Evolutionary conservation across 1,140 invertebrate genomes (phyloP), one percentile per base, ranked within the genome.

Genomic region (Saccostrea glomerata): DNA sequence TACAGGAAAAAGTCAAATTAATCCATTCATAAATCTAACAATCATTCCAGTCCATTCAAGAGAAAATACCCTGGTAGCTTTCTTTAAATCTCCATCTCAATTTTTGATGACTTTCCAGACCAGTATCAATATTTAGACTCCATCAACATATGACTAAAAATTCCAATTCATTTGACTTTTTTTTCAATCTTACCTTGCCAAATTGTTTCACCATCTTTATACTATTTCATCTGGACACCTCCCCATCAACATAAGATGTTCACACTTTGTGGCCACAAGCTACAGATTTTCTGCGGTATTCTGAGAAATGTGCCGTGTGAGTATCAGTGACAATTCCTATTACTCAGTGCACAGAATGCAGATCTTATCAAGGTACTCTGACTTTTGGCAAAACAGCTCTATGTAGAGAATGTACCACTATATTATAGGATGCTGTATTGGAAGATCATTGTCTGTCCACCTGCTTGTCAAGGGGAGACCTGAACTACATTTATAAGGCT

Each of bases 241-340:
- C 70, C 36, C 70, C 70, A 77, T 77, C 70, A 77, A 25, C 23
- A 36, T 25, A 30, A 77, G 70, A 36, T 17, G 23, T 77, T 25
- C 70, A 77, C 70, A 77, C 70, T 77, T 15, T 23, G 25, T 25
- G 70, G 13, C 11, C 70, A 77, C 70, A 36, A 77, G 23, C 70
- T 36, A 36, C 25, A 77, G 70, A 77, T 40, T 30, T 66, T 30
- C 23, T 30, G 25, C 70, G 11, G 70, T 12, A 77, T 15, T 77
- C 70, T 30, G 70, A 77, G 70, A 77, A 15, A 77, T 77, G 70
- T 17, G 70, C 13, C 17, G 7, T 77, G 30, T 30, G 25, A 30
- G 30, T 30, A 36, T 77, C 70, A 77, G 70, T 77, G 70, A 30
- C 70, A 77, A 15, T 77, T 77, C 70, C 11, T 25, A 77, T 77